These are phyloP conservation scores for Speoplatyrhinus poulsoni DNA, from an alignment of 2,113 vertebrate genomes.

Conservation along the genomic window DNA sequence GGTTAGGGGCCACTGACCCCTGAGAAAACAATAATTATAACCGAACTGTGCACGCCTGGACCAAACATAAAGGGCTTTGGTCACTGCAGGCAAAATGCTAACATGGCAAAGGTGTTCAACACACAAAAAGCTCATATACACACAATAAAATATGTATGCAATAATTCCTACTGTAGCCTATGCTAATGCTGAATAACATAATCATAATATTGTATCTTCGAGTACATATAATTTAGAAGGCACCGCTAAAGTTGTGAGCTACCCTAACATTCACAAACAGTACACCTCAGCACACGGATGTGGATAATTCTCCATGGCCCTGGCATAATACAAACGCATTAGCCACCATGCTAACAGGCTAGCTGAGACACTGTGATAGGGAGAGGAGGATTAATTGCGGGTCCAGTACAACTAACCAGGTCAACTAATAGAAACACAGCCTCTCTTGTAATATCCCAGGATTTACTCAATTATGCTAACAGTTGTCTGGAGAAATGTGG, in stretches of 20 bases:
- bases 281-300: not conserved
- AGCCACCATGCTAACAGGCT: conserved; percentile 22
- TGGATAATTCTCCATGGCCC: not conserved
- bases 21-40: conserved; percentile 72
- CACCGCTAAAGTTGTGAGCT: not conserved
- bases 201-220: too few relatives aligned
- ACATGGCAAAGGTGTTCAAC: conserved; percentile 38
- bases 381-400: conserved; percentile 13
- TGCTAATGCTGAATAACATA: too few relatives aligned
- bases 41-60: conserved; percentile 33
- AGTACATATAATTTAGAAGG: too few relatives aligned
- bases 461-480: conserved; percentile 12
- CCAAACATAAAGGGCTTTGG: conserved; percentile 47
- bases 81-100: conserved; percentile 52
- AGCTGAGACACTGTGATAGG: conserved; percentile 4
- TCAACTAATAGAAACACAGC: too few relatives aligned
- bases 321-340: conserved; percentile 12
- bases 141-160: too few relatives aligned
- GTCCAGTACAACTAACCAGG: too few relatives aligned
- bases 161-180: too few relatives aligned
- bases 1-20: conserved; percentile 77
- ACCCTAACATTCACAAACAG: too few relatives aligned
- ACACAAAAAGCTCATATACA: not conserved
- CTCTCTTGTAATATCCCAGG: too few relatives aligned
- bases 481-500: conserved; percentile 2